Conservation (phyloP, 2,797 vertebrate species). For the Propithecus deckenii region DNA sequence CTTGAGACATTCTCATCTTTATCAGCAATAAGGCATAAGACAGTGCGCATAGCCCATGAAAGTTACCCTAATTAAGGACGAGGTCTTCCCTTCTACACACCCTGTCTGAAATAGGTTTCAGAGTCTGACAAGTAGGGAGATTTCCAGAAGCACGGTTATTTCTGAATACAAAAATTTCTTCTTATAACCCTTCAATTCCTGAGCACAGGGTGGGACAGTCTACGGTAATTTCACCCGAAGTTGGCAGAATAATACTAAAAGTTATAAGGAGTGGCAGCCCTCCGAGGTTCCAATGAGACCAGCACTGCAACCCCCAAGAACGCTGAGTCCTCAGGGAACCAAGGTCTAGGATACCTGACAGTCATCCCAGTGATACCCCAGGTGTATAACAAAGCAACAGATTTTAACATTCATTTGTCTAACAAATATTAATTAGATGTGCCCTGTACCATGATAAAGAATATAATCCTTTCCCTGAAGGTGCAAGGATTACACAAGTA, state of each 20-base stretch:
- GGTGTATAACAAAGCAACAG: neutral
- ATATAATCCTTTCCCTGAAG: neutral
- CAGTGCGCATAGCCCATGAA: neutral
- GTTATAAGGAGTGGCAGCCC: neutral
- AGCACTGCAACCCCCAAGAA: neutral
- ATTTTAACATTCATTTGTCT: neutral
- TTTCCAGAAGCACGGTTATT: neutral
- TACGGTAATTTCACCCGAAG: neutral
- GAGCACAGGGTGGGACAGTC: neutral
- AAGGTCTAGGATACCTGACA: neutral
- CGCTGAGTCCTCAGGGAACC: neutral
- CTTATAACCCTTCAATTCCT: conserved; percentile 6
- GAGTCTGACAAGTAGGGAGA: neutral
- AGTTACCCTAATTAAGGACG: neutral
- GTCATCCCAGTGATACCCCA: neutral
- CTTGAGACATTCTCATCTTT: neutral
- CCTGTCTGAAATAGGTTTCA: neutral
- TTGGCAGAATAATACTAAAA: neutral
- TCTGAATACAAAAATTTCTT: neutral
- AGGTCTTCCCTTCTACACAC: neutral
- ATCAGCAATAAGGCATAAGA: neutral
- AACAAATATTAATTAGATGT: neutral
- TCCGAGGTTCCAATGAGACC: neutral
- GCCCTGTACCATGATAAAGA: neutral
- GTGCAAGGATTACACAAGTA: neutral